These are phyloP conservation scores for Sabatieria punctata DNA, from an alignment of 2,888 invertebrate genomes.

Conservation along the genomic window DNA sequence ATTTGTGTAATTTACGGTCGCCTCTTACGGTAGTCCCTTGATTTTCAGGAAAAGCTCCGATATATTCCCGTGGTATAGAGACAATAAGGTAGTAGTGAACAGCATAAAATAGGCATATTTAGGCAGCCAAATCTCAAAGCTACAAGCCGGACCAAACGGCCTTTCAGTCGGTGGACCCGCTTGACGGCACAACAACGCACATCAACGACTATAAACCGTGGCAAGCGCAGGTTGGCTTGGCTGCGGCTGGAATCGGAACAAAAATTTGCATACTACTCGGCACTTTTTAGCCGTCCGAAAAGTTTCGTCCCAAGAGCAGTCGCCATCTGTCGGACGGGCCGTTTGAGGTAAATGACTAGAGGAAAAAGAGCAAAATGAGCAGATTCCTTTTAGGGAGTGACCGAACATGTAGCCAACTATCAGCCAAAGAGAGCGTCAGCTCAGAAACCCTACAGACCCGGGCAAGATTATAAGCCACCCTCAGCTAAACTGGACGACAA, in stretches of 20 bases:
- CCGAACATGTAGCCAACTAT: too few relatives aligned
- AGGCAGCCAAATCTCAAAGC: conserved; percentile 7
- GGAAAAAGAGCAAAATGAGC: not conserved
- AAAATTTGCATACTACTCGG: not conserved
- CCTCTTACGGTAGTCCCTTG: too few relatives aligned
- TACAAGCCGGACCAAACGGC: not conserved
- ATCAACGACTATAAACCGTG: not conserved
- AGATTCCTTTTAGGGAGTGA: too few relatives aligned
- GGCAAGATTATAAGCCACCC: too few relatives aligned
- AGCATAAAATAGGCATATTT: not conserved
- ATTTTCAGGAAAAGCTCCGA: too few relatives aligned
- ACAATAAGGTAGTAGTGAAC: not conserved
- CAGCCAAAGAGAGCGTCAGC: too few relatives aligned
- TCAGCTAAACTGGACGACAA: too few relatives aligned
- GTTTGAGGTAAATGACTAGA: not conserved
- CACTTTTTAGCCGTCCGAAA: not conserved
- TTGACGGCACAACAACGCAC: not conserved
- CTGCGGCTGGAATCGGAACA: not conserved
- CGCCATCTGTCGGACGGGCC: not conserved
- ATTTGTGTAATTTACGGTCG: too few relatives aligned
- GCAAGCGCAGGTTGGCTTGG: not conserved
- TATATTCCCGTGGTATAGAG: not conserved
- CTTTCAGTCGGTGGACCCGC: not conserved
- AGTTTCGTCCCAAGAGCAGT: not conserved
- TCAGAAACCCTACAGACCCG: too few relatives aligned